Conservation (phyloP, 1,140 invertebrate species). For the Polyergus mexicanus region DNA sequence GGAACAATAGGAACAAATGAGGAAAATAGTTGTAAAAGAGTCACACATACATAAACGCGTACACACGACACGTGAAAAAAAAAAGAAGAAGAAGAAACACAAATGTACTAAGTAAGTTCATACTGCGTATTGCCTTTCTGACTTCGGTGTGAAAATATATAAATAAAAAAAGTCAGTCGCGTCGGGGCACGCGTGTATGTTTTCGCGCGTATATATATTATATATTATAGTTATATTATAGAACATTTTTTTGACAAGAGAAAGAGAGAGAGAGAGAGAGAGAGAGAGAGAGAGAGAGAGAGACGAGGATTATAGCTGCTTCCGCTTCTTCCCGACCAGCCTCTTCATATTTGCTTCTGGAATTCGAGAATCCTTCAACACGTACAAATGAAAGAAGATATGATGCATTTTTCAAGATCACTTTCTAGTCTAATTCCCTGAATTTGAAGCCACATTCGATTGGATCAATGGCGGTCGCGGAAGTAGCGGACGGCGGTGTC, state of each 20-base stretch:
- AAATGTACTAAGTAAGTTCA: constrained; percentile 85
- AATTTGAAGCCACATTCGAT: not conserved
- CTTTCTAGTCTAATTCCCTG: too few relatives aligned
- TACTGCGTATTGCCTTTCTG: constrained; percentile 87
- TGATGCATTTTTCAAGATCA: not conserved
- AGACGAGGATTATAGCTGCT: constrained; percentile 49
- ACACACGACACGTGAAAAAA: constrained; percentile 76
- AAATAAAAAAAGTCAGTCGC: constrained; percentile 82
- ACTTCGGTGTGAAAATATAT: constrained; percentile 87
- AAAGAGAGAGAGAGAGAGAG: too few relatives aligned
- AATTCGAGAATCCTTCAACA: constrained; percentile 28
- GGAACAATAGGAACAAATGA: constrained; percentile 66
- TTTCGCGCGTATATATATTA: constrained; percentile 58
- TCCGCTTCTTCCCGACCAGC: constrained; percentile 45
- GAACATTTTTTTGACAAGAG: constrained; percentile 47
- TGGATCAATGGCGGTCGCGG: constrained; percentile 28
- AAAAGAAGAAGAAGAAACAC: constrained; percentile 73
- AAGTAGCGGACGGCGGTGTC: constrained; percentile 51
- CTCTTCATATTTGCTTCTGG: not conserved
- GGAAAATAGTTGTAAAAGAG: constrained; percentile 79
- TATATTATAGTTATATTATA: constrained; percentile 66
- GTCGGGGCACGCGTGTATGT: constrained; percentile 76
- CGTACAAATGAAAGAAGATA: constrained; percentile 29
- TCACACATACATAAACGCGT: constrained; percentile 81
- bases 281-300: not conserved